Evolutionary conservation across 92 coral and sea anemone species (phyloP).

Genomic region (Parazoanthus atlanticus): DNA sequence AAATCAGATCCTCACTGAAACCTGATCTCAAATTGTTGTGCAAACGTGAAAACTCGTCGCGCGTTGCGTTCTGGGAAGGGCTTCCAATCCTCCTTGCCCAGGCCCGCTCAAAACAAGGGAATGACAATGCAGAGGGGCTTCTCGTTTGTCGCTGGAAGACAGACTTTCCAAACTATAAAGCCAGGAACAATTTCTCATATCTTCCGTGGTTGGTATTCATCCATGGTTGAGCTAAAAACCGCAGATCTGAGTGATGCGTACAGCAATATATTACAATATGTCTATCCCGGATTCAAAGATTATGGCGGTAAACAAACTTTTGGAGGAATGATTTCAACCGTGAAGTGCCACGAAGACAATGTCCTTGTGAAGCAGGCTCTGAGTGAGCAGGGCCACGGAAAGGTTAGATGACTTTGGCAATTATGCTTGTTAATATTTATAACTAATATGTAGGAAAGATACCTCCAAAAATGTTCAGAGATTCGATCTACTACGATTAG

Average conservation of each 20-base stretch:
- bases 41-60: no score
- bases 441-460: no score
- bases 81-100: no score
- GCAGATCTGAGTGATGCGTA: slow-evolving; percentile 95
- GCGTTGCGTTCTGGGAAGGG: no score
- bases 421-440: background rate
- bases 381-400: slow-evolving; percentile 80
- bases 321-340: slow-evolving; percentile 89
- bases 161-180: background rate
- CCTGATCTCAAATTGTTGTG: no score
- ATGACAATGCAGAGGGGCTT: background rate
- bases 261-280: slow-evolving; percentile 87
- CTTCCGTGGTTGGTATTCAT: background rate
- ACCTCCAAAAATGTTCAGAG: no score
- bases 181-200: background rate
- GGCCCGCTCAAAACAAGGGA: background rate
- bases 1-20: no score
- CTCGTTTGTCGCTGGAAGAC: background rate
- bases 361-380: slow-evolving; percentile 83
- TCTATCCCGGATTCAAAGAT: slow-evolving; percentile 82
- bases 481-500: no score
- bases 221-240: slow-evolving; percentile 69
- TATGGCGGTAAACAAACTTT: slow-evolving; percentile 83
- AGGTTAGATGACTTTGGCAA: slow-evolving; percentile 54
- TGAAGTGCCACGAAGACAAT: slow-evolving; percentile 96